Evolutionary conservation across 2,888 invertebrate genomes (phyloP).

Genomic region (Lamellibrachia satsuma): DNA sequence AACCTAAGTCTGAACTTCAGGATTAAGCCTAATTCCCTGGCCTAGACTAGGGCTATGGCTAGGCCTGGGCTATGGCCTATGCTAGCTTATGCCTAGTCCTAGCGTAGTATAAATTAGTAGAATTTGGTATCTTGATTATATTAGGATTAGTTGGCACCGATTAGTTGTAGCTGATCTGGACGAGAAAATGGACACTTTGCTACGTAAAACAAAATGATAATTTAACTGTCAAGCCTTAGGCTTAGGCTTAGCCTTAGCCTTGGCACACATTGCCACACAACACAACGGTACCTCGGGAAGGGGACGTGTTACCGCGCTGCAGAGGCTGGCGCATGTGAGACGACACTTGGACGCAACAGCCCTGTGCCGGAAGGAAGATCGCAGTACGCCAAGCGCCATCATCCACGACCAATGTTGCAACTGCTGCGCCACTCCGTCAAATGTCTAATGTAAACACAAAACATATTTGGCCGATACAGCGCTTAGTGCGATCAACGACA

Average conservation of each 20-base stretch:
- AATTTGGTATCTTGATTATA: too few relatives aligned
- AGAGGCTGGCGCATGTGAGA: background rate
- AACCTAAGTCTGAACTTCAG: too few relatives aligned
- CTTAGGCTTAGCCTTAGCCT: too few relatives aligned
- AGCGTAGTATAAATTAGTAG: too few relatives aligned
- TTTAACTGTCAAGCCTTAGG: background rate
- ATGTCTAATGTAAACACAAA: background rate
- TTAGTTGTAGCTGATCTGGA: background rate
- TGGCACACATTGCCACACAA: background rate
- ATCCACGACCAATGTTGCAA: background rate
- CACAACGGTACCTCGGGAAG: background rate
- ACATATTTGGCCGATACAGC: background rate
- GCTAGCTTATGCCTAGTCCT: too few relatives aligned
- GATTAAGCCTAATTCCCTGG: too few relatives aligned
- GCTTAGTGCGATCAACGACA: background rate
- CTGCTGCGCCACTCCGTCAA: slow-evolving; percentile 13
- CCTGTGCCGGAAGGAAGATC: background rate
- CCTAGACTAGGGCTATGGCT: too few relatives aligned
- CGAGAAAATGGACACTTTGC: background rate
- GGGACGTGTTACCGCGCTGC: background rate
- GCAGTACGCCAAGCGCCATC: background rate
- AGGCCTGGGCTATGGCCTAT: too few relatives aligned
- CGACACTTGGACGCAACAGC: background rate
- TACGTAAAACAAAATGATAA: background rate
- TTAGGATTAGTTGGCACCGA: too few relatives aligned